Percentiles rank a stretch among this genome's conserved stretches.
phyloP scores from a whole-genome alignment of 2,888 invertebrate genomes.

The Drosophila neotestacea region DNA sequence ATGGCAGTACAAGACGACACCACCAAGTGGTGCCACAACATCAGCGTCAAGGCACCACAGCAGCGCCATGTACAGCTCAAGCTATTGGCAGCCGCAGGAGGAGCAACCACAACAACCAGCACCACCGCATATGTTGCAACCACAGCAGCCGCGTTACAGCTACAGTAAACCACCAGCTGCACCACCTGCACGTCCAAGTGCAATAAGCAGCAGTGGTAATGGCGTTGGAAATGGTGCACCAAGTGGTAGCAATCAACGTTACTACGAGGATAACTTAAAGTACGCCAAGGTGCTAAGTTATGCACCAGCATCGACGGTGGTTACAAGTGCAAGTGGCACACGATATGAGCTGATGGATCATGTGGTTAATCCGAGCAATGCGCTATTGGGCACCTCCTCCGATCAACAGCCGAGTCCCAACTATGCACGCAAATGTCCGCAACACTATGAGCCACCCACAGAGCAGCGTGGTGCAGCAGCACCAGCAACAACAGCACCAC shows the following conservation, averaged over 20 bases:
- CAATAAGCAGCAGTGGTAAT: slow-evolving; percentile 31
- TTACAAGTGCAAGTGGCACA: slow-evolving; percentile 30
- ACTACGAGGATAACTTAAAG: slow-evolving; percentile 59
- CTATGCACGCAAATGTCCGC: slow-evolving; percentile 81
- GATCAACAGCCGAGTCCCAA: slow-evolving; percentile 82
- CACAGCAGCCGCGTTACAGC: slow-evolving; percentile 39
- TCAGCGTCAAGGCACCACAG: slow-evolving; percentile 15
- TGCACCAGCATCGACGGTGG: slow-evolving; percentile 20
- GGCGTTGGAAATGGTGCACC: background rate
- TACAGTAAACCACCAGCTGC: slow-evolving; percentile 26
- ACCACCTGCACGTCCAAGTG: slow-evolving; percentile 20
- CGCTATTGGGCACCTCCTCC: slow-evolving; percentile 59
- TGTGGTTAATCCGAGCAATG: slow-evolving; percentile 80
- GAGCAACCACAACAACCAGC: slow-evolving; percentile 26
- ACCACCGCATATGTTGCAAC: slow-evolving; percentile 18
- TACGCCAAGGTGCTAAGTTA: slow-evolving; percentile 55
- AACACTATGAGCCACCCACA: slow-evolving; percentile 72
- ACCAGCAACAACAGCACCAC: slow-evolving; percentile 12
- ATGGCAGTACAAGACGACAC: slow-evolving; percentile 63
- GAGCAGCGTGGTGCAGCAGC: slow-evolving; percentile 60
- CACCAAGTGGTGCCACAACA: slow-evolving; percentile 1
- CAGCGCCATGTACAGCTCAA: slow-evolving; percentile 31
- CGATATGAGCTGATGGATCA: slow-evolving; percentile 66
- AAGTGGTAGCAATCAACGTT: slow-evolving; percentile 36
- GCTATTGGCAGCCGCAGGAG: slow-evolving; percentile 63